A percentile compares a stretch with the other conserved stretches of the same genome.
Conservation (phyloP, 2,888 invertebrate species). For the Chrysotoxum bicinctum region DNA sequence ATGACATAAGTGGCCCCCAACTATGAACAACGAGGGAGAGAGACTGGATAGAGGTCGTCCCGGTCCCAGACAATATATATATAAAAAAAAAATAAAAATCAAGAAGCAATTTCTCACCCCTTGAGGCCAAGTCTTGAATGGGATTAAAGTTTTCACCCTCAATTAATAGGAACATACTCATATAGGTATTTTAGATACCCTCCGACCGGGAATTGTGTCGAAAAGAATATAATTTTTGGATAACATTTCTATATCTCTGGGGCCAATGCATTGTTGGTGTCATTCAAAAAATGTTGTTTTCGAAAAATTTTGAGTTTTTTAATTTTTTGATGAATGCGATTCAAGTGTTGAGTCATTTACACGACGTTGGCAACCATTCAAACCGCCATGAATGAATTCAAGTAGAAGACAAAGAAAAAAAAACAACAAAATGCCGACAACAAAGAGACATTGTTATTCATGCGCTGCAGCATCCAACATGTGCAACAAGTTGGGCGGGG, state of each 20-base stretch:
- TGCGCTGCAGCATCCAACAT: constrained; percentile 17
- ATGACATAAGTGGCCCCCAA: constrained; percentile 59
- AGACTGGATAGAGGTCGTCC: neutral
- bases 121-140: constrained; percentile 1
- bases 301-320: constrained; percentile 24
- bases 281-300: constrained; percentile 45
- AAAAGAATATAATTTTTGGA: constrained; percentile 57
- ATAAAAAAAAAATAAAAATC: constrained; percentile 14
- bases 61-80: constrained; percentile 19
- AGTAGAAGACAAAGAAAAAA: neutral
- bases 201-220: constrained; percentile 32
- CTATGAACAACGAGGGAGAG: neutral
- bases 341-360: constrained; percentile 71
- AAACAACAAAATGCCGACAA: neutral
- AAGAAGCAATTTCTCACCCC: constrained; percentile 44
- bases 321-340: constrained; percentile 64
- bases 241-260: neutral
- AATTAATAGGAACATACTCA: constrained; percentile 61
- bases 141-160: constrained; percentile 55
- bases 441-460: constrained; percentile 56
- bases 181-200: no score
- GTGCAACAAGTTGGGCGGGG: constrained; percentile 64
- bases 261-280: constrained; percentile 40
- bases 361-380: constrained; percentile 66
- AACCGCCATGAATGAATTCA: constrained; percentile 40